These are phyloP conservation scores for Pampus argenteus DNA, from an alignment of 2,797 vertebrate genomes.

Conservation along the genomic window DNA sequence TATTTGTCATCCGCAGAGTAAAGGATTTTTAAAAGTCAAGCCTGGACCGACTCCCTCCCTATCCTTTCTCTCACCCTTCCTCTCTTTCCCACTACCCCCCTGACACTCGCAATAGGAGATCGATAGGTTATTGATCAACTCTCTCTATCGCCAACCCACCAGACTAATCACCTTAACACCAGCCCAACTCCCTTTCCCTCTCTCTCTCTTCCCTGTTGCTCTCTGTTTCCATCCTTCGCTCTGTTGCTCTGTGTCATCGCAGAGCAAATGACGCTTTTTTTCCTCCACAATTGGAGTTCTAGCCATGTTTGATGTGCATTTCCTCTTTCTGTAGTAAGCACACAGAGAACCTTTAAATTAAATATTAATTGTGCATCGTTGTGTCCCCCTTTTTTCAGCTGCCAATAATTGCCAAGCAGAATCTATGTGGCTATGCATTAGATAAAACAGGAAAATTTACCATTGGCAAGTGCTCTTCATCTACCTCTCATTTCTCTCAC, in stretches of 20 bases:
- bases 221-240: conserved; percentile 51
- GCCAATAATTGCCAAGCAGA: conserved; percentile 40
- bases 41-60: conserved; percentile 80
- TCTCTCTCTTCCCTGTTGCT: conserved; percentile 66
- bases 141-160: conserved; percentile 91
- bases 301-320: conserved; percentile 37
- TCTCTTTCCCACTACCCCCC: conserved; percentile 85
- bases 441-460: conserved; percentile 57
- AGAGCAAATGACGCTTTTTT: conserved; percentile 34
- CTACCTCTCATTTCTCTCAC: conserved; percentile 65
- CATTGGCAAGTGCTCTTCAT: conserved; percentile 55
- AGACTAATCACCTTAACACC: conserved; percentile 91
- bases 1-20: conserved; percentile 90
- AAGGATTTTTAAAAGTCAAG: conserved; percentile 92
- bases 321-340: conserved; percentile 23
- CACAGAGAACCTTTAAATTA: conserved; percentile 39
- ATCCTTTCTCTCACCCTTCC: conserved; percentile 77
- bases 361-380: conserved; percentile 35
- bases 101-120: conserved; percentile 86
- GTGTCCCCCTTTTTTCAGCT: conserved; percentile 10
- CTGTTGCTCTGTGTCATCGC: conserved; percentile 59
- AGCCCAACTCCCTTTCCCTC: conserved; percentile 80
- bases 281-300: conserved; percentile 43
- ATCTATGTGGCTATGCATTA: conserved; percentile 22
- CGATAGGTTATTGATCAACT: conserved; percentile 89